These are phyloP conservation scores for Labeo rohita DNA, from an alignment of 2,113 vertebrate species.

Conservation along the genomic window DNA sequence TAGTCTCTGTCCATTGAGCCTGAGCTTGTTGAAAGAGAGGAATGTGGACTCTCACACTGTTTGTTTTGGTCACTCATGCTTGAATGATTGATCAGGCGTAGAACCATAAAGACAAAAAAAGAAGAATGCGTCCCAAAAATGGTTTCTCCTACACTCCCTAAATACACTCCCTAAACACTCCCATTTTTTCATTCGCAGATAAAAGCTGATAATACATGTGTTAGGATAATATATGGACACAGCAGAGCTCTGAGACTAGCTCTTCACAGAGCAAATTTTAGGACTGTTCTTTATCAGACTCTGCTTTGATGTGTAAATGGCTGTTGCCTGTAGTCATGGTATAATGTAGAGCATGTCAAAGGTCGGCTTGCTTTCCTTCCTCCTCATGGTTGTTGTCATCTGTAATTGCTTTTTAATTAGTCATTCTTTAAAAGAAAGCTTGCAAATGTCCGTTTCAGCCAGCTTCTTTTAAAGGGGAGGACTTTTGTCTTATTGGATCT, in stretches of 20 bases:
- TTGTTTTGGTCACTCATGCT: conserved; percentile 54
- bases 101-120: not conserved
- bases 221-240: conserved; percentile 15
- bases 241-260: not conserved
- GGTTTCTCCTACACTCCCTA: not conserved
- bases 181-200: not conserved
- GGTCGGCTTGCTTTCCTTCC: conserved; percentile 32
- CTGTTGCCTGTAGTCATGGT: conserved; percentile 16
- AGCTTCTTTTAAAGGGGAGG: not conserved
- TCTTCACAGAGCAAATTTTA: conserved; percentile 14
- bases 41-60: conserved; percentile 43
- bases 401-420: conserved; percentile 39
- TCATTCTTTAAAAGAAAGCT: conserved; percentile 26
- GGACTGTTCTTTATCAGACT: conserved; percentile 18
- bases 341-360: conserved; percentile 20
- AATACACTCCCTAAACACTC: not conserved
- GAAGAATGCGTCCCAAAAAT: conserved; percentile 16
- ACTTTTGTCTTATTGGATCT: conserved; percentile 11
- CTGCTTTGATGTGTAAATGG: conserved; percentile 45
- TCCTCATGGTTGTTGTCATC: conserved; percentile 33
- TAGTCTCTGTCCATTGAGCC: conserved; percentile 11
- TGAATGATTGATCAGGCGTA: conserved; percentile 44
- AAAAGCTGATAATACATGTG: conserved; percentile 24
- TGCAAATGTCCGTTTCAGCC: conserved; percentile 12
- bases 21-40: conserved; percentile 32